phyloP scores from a whole-genome alignment of 2,797 vertebrate species.

The Mormyrops boulengeri region DNA sequence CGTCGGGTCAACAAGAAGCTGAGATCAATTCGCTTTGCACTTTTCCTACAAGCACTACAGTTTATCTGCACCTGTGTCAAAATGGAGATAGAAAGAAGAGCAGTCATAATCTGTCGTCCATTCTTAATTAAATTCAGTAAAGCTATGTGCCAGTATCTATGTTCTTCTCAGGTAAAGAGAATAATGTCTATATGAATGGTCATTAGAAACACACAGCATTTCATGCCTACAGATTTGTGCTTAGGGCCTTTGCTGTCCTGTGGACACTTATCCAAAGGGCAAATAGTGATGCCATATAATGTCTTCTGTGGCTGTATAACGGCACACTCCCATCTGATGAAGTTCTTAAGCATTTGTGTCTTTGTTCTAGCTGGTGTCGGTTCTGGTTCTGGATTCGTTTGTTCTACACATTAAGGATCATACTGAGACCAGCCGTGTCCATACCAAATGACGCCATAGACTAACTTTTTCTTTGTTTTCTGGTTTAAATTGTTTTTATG shows the following conservation, averaged over 20 bases:
- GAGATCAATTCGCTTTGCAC: background rate
- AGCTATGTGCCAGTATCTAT: background rate
- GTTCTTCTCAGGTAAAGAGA: background rate
- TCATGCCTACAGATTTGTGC: background rate
- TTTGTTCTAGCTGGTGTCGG: background rate
- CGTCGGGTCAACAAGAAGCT: background rate
- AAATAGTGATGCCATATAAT: background rate
- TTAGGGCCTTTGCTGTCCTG: background rate
- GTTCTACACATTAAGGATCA: background rate
- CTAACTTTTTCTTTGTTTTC: background rate
- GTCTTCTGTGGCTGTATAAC: background rate
- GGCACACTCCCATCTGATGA: background rate
- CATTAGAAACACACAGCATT: background rate
- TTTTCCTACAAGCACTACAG: background rate
- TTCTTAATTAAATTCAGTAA: background rate
- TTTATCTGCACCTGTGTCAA: background rate
- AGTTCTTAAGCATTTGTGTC: background rate
- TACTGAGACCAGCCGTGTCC: background rate
- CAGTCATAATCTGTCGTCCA: background rate
- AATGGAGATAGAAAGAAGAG: background rate
- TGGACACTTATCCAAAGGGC: background rate
- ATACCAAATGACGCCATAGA: background rate
- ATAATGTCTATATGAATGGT: background rate
- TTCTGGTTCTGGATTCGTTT: background rate
- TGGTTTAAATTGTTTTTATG: background rate